These are phyloP conservation scores for Apotomis capreana DNA, from an alignment of 2,888 invertebrate genomes.

Conservation along the genomic window DNA sequence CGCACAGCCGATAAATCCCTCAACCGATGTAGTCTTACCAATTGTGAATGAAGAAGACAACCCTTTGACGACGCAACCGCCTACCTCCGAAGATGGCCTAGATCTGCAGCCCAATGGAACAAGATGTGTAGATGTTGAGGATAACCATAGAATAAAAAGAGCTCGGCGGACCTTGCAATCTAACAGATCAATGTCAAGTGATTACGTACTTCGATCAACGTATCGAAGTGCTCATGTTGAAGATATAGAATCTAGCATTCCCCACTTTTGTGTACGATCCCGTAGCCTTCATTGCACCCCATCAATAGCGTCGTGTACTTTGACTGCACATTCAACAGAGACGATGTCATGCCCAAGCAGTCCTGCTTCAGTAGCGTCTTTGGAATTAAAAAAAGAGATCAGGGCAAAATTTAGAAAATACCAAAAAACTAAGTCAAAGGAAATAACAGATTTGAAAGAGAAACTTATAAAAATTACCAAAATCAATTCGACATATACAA, in stretches of 20 bases:
- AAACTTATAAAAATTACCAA: too few relatives aligned
- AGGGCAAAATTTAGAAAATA: not conserved
- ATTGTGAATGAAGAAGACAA: constrained; percentile 1
- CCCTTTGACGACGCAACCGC: too few relatives aligned
- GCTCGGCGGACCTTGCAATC: not conserved
- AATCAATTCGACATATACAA: too few relatives aligned
- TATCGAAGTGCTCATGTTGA: too few relatives aligned
- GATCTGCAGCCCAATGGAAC: too few relatives aligned
- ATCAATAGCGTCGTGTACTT: not conserved
- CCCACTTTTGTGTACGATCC: not conserved
- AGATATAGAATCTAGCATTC: too few relatives aligned
- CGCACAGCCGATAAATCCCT: constrained; percentile 1
- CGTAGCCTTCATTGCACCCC: not conserved
- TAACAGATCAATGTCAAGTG: constrained; percentile 1
- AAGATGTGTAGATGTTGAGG: too few relatives aligned
- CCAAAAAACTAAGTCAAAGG: not conserved
- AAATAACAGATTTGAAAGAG: too few relatives aligned
- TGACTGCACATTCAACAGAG: not conserved
- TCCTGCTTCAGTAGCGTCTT: not conserved
- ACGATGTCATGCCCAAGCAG: not conserved
- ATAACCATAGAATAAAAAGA: not conserved
- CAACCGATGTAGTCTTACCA: not conserved
- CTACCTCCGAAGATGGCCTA: too few relatives aligned
- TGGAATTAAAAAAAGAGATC: not conserved
- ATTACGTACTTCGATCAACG: constrained; percentile 1